Evolutionary conservation across 2,113 vertebrate genomes (phyloP), one percentile per base, ranked within the genome.

Genomic region (Xenus cinereus): DNA sequence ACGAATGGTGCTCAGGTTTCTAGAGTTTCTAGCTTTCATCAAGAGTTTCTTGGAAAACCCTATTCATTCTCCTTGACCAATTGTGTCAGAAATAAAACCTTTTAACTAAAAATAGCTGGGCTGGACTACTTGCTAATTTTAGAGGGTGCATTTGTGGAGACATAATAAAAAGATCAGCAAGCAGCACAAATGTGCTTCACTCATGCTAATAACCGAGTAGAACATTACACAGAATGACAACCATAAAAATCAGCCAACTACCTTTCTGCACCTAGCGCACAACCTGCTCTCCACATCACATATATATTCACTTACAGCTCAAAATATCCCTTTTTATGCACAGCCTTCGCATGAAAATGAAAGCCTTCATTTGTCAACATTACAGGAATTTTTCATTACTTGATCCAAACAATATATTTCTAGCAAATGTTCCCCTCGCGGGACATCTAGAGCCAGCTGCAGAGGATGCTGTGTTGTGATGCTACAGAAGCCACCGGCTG

Each of bases 51-150:
- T 87, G 59, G 94, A 87, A 87, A 95, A 82, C 26, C 14, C 18
- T 32, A 23, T 46, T 81, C 23, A 0, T 59, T 87, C 82, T 26
- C 81, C 64, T 72, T 39, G 84, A 75, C 77, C 87, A 37, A 32
- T 4, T 48, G 84, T 62, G 83, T 72, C 90, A 77, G 79, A 84
- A 97, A 97, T 89, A 93, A 94, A 92, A 50, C 62, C 68, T 77
- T 94, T 67, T 81, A 72, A 59, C 88, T 85, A 87, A 90, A 95
- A 96, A 95, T 85, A 96, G 46, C 85, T 13, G 18, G 56, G 14
- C 78, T 59, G 28, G 74, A 64, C 82, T 60, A 26, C 54, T 82
- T 45, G 78, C 91, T 96, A 89, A 90, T 96, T 96, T 93, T 82
- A 72, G 83, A 92, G 9, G 21, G 16, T 50, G 73, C 45, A 37